Conservation (phyloP, 2,113 vertebrate species). For the Cyprinodon tularosa region DNA sequence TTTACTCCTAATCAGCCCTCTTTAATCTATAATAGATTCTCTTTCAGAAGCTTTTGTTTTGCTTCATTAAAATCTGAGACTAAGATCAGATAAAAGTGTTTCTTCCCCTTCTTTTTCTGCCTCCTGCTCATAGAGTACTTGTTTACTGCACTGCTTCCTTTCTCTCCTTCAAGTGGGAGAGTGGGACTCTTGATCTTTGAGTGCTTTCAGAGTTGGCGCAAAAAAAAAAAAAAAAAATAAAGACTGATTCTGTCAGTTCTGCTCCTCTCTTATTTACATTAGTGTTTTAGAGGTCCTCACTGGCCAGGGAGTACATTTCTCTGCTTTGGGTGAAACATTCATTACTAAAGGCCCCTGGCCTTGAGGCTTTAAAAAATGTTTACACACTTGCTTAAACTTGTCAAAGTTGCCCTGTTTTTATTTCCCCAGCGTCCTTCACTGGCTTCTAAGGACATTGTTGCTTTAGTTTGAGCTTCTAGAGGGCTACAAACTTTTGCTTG, state of each 20-base stretch:
- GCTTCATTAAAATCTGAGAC: slow-evolving; percentile 25
- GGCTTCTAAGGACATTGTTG: slow-evolving; percentile 4
- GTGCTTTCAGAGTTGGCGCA: slow-evolving; percentile 46
- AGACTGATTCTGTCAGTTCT: slow-evolving; percentile 45
- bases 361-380: slow-evolving; percentile 57
- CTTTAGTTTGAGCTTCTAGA: slow-evolving; percentile 48
- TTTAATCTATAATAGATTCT: slow-evolving; percentile 18
- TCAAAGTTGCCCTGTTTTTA: slow-evolving; percentile 33
- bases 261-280: slow-evolving; percentile 68
- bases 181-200: slow-evolving; percentile 45
- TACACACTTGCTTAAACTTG: slow-evolving; percentile 58
- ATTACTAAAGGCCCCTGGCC: slow-evolving; percentile 55
- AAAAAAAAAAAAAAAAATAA: slow-evolving; percentile 37
- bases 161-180: not conserved
- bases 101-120: slow-evolving; percentile 9
- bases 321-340: slow-evolving; percentile 54
- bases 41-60: slow-evolving; percentile 18
- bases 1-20: slow-evolving; percentile 7
- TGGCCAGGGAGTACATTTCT: slow-evolving; percentile 59
- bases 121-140: slow-evolving; percentile 15
- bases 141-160: slow-evolving; percentile 15
- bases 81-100: slow-evolving; percentile 48
- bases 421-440: slow-evolving; percentile 16
- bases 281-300: slow-evolving; percentile 57
- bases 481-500: not conserved